Conservation (phyloP, 2,113 vertebrate species). For the Eulemur rufifrons region DNA sequence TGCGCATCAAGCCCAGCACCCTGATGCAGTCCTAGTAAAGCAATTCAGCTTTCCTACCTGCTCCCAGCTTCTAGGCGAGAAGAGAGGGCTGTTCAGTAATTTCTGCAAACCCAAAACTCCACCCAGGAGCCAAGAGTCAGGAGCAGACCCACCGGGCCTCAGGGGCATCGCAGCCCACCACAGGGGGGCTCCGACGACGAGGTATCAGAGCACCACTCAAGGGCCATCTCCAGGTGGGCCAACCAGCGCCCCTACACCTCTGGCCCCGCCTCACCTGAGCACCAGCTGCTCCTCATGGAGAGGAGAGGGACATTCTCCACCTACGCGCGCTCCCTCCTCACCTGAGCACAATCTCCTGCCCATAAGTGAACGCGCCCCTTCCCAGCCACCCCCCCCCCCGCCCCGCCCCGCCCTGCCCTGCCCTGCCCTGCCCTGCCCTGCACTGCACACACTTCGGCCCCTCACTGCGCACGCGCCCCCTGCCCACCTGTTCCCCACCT, state of each 20-base stretch:
- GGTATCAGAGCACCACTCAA: neutral
- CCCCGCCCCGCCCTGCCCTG: too few relatives aligned
- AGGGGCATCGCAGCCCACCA: too few relatives aligned
- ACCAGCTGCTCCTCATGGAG: neutral
- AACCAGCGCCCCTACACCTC: neutral
- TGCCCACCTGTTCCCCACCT: too few relatives aligned
- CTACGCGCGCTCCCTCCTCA: neutral
- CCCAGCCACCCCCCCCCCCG: too few relatives aligned
- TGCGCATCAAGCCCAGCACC: accelerated
- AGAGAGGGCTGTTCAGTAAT: too few relatives aligned
- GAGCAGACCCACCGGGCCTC: too few relatives aligned
- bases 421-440: too few relatives aligned
- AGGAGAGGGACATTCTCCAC: neutral
- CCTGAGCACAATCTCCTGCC: neutral
- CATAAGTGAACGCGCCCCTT: too few relatives aligned
- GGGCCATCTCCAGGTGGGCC: neutral
- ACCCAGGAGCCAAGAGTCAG: too few relatives aligned
- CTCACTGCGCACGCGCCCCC: too few relatives aligned
- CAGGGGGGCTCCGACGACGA: neutral
- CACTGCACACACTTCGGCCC: neutral
- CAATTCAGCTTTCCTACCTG: too few relatives aligned
- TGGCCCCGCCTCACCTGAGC: neutral
- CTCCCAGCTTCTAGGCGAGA: neutral
- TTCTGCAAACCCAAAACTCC: neutral
- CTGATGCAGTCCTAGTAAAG: neutral